phyloP scores from a whole-genome alignment of 2,888 invertebrate species.

The Peribatodes rhomboidaria region DNA sequence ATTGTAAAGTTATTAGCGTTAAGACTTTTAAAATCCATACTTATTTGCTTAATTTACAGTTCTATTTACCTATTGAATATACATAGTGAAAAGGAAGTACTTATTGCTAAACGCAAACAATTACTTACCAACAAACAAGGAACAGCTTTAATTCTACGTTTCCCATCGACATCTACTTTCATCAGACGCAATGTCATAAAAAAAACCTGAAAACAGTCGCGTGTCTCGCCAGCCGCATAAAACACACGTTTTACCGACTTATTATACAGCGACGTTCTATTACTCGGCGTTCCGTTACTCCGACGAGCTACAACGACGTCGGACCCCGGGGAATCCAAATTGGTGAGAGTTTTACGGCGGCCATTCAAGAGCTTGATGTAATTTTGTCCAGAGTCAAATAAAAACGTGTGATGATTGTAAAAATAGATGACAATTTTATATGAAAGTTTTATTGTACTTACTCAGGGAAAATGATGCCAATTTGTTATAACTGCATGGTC shows the following conservation, averaged over 20 bases:
- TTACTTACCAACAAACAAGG: too few species aligned
- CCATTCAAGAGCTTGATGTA: constrained; percentile 62
- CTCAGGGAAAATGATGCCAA: constrained; percentile 8
- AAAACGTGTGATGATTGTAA: constrained; percentile 38
- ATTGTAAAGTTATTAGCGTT: too few species aligned
- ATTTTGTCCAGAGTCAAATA: constrained; percentile 53
- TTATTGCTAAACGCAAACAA: too few species aligned
- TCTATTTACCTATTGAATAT: too few species aligned
- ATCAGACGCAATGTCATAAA: constrained; percentile 7
- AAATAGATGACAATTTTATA: constrained; percentile 32
- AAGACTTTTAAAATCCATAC: too few species aligned
- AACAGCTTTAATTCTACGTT: neutral
- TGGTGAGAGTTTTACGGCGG: constrained; percentile 75
- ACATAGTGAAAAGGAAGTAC: too few species aligned
- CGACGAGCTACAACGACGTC: constrained; percentile 64
- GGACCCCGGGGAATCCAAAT: constrained; percentile 73
- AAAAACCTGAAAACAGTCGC: constrained; percentile 29
- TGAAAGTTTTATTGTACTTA: constrained; percentile 27
- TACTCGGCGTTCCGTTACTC: constrained; percentile 54
- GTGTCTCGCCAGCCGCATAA: constrained; percentile 64
- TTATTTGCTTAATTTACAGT: too few species aligned
- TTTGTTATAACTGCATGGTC: constrained; percentile 11
- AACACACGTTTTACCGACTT: constrained; percentile 75
- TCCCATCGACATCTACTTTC: constrained; percentile 7
- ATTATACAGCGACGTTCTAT: constrained; percentile 72